These are phyloP conservation scores for Strigamia crassipes DNA, from an alignment of 2,888 invertebrate species.

Conservation along the genomic window DNA sequence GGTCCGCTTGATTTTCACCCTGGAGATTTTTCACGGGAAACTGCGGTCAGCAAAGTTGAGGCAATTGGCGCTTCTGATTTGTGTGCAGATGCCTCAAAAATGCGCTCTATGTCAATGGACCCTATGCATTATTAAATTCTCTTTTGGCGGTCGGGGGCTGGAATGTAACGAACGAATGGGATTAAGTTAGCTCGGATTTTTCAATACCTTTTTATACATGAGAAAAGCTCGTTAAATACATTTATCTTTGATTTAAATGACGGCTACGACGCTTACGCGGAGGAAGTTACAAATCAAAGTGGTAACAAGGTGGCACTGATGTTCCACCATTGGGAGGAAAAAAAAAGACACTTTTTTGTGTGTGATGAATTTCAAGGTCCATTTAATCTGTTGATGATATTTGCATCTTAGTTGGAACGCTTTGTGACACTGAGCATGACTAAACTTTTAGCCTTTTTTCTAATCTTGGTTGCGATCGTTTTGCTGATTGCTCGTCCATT, in stretches of 20 bases:
- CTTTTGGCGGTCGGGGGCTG: too few species aligned
- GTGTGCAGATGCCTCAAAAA: background rate
- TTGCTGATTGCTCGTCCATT: background rate
- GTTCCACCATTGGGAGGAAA: background rate
- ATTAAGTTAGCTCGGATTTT: background rate
- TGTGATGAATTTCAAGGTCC: background rate
- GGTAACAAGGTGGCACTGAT: background rate
- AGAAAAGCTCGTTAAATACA: background rate
- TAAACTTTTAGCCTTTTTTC: background rate
- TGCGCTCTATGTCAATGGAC: background rate
- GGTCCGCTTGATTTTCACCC: slow-evolving; percentile 4
- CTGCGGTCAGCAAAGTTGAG: slow-evolving; percentile 10
- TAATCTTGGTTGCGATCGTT: background rate
- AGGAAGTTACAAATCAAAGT: background rate
- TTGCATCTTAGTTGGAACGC: background rate
- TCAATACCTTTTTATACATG: background rate
- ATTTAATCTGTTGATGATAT: background rate
- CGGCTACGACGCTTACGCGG: background rate
- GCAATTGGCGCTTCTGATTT: background rate
- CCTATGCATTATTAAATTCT: background rate
- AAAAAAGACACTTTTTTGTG: background rate
- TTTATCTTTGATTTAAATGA: background rate
- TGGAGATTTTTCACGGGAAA: background rate
- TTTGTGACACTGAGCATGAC: background rate
- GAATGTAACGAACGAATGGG: too few species aligned